phyloP scores from a whole-genome alignment of 2,888 invertebrate species.

The Meghimatium bilineatum region DNA sequence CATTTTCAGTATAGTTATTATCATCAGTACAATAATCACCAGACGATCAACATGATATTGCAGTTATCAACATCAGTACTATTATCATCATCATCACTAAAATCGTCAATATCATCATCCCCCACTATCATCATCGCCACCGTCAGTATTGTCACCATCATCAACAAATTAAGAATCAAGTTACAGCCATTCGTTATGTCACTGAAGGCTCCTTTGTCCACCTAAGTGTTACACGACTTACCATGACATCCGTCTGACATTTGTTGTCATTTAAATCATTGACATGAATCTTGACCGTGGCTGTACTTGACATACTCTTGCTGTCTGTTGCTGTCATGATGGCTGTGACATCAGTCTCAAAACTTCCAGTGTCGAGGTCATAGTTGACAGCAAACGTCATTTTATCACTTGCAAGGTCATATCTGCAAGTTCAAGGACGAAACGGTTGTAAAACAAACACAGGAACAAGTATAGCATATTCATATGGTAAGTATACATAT shows the following conservation, averaged over 20 bases:
- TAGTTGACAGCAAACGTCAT: conserved; percentile 41
- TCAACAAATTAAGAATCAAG: too few relatives aligned
- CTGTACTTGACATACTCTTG: conserved; percentile 40
- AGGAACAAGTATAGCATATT: too few relatives aligned
- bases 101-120: too few relatives aligned
- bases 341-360: conserved; percentile 31
- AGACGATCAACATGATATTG: too few relatives aligned
- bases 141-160: too few relatives aligned
- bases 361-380: conserved; percentile 38
- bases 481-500: too few relatives aligned
- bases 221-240: background rate
- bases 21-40: too few relatives aligned
- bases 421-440: background rate
- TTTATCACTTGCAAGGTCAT: background rate
- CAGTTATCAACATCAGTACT: too few relatives aligned
- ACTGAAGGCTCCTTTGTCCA: background rate
- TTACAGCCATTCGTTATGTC: too few relatives aligned
- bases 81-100: too few relatives aligned
- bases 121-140: too few relatives aligned
- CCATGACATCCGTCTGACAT: conserved; percentile 32
- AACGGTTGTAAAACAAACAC: background rate
- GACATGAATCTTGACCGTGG: conserved; percentile 45
- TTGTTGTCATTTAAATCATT: conserved; percentile 51
- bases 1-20: too few relatives aligned
- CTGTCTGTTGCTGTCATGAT: conserved; percentile 48